Conservation (phyloP, 2,797 vertebrate genomes). For the Artibeus lituratus region DNA sequence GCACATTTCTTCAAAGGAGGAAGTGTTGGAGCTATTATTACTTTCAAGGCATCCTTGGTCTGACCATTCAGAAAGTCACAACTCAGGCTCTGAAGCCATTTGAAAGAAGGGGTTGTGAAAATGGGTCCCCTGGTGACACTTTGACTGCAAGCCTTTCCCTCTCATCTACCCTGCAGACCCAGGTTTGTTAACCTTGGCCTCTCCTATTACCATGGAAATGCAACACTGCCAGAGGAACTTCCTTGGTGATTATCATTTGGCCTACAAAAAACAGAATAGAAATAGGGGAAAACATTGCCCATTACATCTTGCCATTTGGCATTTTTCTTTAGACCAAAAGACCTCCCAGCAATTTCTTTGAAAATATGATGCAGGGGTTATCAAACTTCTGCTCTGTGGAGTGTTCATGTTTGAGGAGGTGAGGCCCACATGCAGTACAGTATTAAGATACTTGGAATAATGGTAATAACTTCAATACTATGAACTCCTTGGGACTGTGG, state of each 20-base stretch:
- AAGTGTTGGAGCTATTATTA: conserved; percentile 73
- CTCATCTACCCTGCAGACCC: background rate
- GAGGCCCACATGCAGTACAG: background rate
- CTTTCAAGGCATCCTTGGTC: conserved; percentile 44
- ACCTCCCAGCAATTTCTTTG: background rate
- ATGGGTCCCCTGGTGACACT: conserved; percentile 48
- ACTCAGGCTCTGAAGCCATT: conserved; percentile 66
- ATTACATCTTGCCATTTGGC: conserved; percentile 8
- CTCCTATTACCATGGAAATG: conserved; percentile 62
- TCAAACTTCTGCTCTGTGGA: background rate
- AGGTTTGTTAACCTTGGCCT: conserved; percentile 65
- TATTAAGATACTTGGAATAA: background rate
- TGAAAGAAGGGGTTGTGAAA: conserved; percentile 55
- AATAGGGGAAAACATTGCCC: conserved; percentile 7
- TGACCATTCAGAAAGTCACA: conserved; percentile 73
- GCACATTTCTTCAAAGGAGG: conserved; percentile 56
- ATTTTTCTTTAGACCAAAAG: conserved; percentile 38
- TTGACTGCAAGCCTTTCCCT: conserved; percentile 47
- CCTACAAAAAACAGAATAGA: conserved; percentile 29
- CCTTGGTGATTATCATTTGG: conserved; percentile 56
- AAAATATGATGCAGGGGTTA: background rate
- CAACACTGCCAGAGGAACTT: conserved; percentile 60
- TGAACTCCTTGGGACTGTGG: background rate
- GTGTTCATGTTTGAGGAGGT: background rate
- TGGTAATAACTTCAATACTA: background rate